Evolutionary conservation across 2,113 vertebrate genomes (phyloP), one percentile per base, ranked within the genome.

Genomic region (Gopherus evgoodei): DNA sequence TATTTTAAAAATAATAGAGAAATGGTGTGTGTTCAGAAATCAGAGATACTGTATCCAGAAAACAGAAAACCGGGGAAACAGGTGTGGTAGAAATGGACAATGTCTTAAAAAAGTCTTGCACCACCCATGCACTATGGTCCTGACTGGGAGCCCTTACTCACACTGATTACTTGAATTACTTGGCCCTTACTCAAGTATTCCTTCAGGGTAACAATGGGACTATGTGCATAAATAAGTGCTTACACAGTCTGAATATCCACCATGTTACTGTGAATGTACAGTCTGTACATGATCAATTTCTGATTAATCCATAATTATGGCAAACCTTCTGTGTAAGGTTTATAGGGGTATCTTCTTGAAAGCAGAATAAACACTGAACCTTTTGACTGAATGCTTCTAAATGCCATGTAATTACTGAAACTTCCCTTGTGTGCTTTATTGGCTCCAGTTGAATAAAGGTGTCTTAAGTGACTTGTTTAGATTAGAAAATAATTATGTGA

Each of bases 231-330:
- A 81, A 44, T 84, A 81, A 88, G 78, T 83, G 11, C 17, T 84
- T 0, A 0, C 24, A 29, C 1, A 44, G 0, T 13, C 11, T 29
- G 8, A 3, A 29, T 44, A 12, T 54, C 86, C 7, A 78, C 16
- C 78, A 84, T 14, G 1, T 82, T 3, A 83, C 9, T 29, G 65
- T 83, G 29, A 88, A 82, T 5, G 56, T 81, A 88, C n/a, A 56
- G 13, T 38, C 49, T 38, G 7, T 19, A 27, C 9, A 6, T 57
- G 38, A 56, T 4, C 12, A 87, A 84, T 62, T 49, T 69, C 65
- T 2, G 27, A 4, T 1, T 35, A 86, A 52, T 76, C 42, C 3
- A 5, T 59, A 65, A 82, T 2, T 80, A 38, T 8, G 90, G 2
- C 0, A 75, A 65, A 57, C 31, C 16, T 89, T 52, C 24, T 81